Base-by-base conservation (phyloP, 2,888 invertebrate genomes). In the Nephrotoma appendiculata region DNA sequence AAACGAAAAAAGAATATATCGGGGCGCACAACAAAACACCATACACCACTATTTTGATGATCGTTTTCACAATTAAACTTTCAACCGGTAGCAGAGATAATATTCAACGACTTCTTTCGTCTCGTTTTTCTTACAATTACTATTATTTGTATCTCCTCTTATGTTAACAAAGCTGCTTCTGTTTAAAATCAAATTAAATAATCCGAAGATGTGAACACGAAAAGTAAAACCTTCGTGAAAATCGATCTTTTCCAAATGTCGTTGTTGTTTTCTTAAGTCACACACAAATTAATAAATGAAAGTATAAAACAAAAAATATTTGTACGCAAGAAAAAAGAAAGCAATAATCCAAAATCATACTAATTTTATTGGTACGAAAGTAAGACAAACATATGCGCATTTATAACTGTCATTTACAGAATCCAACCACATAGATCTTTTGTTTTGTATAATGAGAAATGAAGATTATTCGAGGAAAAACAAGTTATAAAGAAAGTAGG, bases 81-180 rank as follows among this genome's bases (percentile, higher is more conserved):
- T 90, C 90, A 90, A 90, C 90, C 89, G 89, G 88, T 87, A 88
- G 89, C 88, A 87, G 88, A 90, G 89, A 91, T 90, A 19, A 85
- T 85, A 44, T 84, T 84, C 41, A 42, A 42, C n/a, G 71, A 71
- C 71, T 71, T 71, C 31, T 71, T 19, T 71, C 71, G 31, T 71
- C 31, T 71, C 71, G 31, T 71, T 71, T 31, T 11, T 71, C 71
- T 31, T 71, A 31, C 31, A 71, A 71, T 71, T 19, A 71, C 31
- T 84, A n/a, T 42, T 84, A 6, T 84, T 31, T 84, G 9, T 42
- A 31, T 87, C 85, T 87, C 83, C 86, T 52, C 86, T 86, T 86
- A 83, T 85, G 31, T 86, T 41, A n/a, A 48, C 44, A 44, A 84
- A 42, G 31, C 6, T 31, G 19, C 85, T 85, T 85, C 85, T 85